Evolutionary conservation across 2,113 vertebrate genomes (phyloP), one percentile per base, ranked within the genome.

Genomic region (Benitochromis conjunctus): DNA sequence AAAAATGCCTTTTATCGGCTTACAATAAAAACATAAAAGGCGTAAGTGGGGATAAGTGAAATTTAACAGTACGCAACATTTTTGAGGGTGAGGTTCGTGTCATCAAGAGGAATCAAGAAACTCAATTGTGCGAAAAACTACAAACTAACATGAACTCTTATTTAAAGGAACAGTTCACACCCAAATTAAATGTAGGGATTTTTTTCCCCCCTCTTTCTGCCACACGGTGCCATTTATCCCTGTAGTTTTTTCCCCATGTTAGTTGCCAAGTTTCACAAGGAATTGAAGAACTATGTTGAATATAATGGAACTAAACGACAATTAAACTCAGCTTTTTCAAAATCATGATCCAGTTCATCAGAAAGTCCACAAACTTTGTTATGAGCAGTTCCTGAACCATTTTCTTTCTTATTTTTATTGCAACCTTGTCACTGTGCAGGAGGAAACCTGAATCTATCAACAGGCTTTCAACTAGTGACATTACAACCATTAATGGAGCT

Each of bases 1-100:
- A 83, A 55, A 87, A 46, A 76, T 24, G 4, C n/a, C 16, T 79
- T 89, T 88, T 34, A 84, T 81, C 6, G 24, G 4, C 24, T 46
- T 55, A n/a, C n/a, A 56, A 66, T 60, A 56, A 87, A 77, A 90
- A 86, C 79, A 85, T 78, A 62, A 94, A 91, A 89, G n/a, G 12
- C 55, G 16, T 87, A 80, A 82, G 38, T 55, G 62, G 36, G 54
- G 80, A 80, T 78, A 76, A 81, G 64, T 84, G 53, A 38, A 5
- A 62, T 62, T 79, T 13, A 64, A 71, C 3, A 2, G 26, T 29
- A 38, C 53, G 9, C 57, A 26, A 84, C 34, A 18, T 53, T 81
- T 76, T 66, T 29, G 19, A 41, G 1, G 54, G n/a, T 14, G 7
- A 21, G 36, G 71, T 7, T 64, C 5, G 7, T 79, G 38, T 29